Base-by-base conservation (phyloP, 2,888 invertebrate species). In the Netelia inedita region DNA sequence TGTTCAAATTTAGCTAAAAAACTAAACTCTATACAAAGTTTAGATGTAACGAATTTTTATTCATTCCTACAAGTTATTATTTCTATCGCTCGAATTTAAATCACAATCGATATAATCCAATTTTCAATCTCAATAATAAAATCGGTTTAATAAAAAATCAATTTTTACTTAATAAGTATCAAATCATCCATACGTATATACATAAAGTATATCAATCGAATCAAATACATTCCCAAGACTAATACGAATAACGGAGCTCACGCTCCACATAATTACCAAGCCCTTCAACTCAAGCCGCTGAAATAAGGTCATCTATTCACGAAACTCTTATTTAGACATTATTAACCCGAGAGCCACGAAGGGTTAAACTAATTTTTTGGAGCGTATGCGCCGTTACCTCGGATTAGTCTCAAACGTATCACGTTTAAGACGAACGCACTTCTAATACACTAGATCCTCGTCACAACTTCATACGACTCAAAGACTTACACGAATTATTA, bases 271-370 rank as follows among this genome's bases (percentile, higher is more conserved):
- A 46, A 14, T 46, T 46, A 46, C 14, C 46, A 46, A 46, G n/a
- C 16, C n/a, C 19, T 16, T 57, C 57, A 2, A 16, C 19, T 19
- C 19, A 19, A 2, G 11, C 57, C 16, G 1, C n/a, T 9, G 16
- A 19, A 57, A 57, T 57, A 57, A 57, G 57, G n/a, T 57, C 57
- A 57, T 8, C 16, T 57, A 57, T 57, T 57, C 57, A 19, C 46
- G 10, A 46, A 46, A 2, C 46, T 46, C 46, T 14, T 46, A 46
- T 46, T 14, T 46, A 46, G 46, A 46, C 10, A 10, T 46, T 46
- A 46, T 46, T 11, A 14, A 14, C 46, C 14, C 0, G 46, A 14
- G 14, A 46, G 46, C 46, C 46, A 14, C 1, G 3, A 46, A 46
- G 46, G 46, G 46, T 46, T 46, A 46, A 46, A 14, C 46, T 46